Evolutionary conservation across 2,113 vertebrate species (phyloP).

Genomic region (Ictidomys tridecemlineatus): DNA sequence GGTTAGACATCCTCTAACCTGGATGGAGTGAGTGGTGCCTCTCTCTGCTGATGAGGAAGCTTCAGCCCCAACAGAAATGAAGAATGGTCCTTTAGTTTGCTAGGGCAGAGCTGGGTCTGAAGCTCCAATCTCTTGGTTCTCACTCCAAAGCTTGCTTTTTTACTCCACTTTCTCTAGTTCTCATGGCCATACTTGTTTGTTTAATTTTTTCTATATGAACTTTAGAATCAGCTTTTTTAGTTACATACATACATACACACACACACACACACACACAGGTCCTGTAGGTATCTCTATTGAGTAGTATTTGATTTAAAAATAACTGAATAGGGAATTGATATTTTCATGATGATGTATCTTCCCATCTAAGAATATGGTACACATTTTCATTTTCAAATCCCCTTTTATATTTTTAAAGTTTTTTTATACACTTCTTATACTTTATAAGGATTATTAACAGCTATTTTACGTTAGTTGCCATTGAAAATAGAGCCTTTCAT

Average conservation of each 20-base stretch:
- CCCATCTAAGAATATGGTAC: not conserved
- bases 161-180: not conserved
- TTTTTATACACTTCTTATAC: not conserved
- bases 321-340: not conserved
- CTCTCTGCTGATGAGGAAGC: not conserved
- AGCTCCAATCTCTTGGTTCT: not conserved
- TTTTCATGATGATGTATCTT: slow-evolving; percentile 13
- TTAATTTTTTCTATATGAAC: slow-evolving; percentile 8
- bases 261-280: not conserved
- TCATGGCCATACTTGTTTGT: not conserved
- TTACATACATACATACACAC: not conserved
- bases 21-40: not conserved
- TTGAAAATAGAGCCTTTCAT: not conserved
- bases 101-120: not conserved
- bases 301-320: not conserved
- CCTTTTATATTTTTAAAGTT: not conserved
- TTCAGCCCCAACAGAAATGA: not conserved
- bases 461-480: not conserved
- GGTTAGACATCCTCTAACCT: not conserved
- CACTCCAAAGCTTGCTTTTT: not conserved
- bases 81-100: not conserved
- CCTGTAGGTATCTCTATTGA: not conserved
- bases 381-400: not conserved
- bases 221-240: not conserved
- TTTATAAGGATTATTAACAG: not conserved